A percentile compares a stretch with the other conserved stretches of the same genome.
Evolutionary conservation across 2,888 invertebrate genomes (phyloP).

Genomic region (Gastrophysa polygoni): DNA sequence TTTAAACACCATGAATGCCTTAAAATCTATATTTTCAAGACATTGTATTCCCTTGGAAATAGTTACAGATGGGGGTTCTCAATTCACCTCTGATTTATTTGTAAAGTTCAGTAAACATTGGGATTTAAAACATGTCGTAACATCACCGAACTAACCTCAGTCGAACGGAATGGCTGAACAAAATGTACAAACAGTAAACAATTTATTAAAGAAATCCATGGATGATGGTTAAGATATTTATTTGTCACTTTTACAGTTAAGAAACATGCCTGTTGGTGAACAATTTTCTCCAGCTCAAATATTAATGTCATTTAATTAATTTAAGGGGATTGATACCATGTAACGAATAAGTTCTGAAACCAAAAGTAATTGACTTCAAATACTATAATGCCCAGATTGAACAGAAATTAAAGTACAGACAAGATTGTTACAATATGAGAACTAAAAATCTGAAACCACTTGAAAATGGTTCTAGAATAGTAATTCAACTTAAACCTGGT

Average conservation of each 20-base stretch:
- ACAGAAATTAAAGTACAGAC: background rate
- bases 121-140: conserved; percentile 6
- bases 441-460: background rate
- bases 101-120: background rate
- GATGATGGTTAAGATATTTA: conserved; percentile 1
- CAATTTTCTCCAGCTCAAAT: background rate
- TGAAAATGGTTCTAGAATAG: background rate
- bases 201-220: conserved; percentile 3
- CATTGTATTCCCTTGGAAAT: background rate
- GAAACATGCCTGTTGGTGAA: background rate
- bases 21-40: background rate
- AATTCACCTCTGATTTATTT: background rate
- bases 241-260: too few species aligned
- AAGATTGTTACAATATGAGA: background rate
- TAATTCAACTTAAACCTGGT: background rate
- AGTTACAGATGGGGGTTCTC: background rate
- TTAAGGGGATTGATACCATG: background rate
- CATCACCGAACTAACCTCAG: conserved; percentile 18
- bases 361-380: too few species aligned
- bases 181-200: conserved; percentile 12
- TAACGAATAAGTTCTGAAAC: background rate
- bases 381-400: too few species aligned
- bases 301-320: background rate
- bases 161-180: conserved; percentile 24
- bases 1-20: background rate